Evolutionary conservation across 2,888 invertebrate species (phyloP).

Genomic region (Ceriagrion tenellum): DNA sequence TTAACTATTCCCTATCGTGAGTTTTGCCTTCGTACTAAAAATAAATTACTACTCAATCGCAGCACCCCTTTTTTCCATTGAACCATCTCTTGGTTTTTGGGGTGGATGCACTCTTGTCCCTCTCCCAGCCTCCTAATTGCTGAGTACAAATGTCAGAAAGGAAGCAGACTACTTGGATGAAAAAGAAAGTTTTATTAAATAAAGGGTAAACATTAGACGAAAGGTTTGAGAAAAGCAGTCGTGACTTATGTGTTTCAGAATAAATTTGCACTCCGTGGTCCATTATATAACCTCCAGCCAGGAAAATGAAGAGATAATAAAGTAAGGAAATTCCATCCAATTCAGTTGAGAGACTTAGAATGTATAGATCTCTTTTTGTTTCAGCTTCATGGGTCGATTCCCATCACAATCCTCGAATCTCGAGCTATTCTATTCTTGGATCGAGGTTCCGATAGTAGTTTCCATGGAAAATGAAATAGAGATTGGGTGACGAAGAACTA

Average conservation of each 20-base stretch:
- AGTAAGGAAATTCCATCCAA: no score
- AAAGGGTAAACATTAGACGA: neutral
- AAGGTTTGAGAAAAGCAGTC: neutral
- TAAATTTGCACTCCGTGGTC: neutral
- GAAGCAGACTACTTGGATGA: neutral
- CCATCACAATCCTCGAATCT: no score
- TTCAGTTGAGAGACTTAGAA: no score
- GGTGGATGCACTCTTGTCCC: neutral
- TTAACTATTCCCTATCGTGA: no score
- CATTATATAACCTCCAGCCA: neutral
- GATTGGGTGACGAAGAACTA: no score
- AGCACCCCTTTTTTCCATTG: neutral
- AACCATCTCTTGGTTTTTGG: neutral
- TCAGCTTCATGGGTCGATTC: no score
- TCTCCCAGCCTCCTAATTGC: neutral
- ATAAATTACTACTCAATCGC: neutral
- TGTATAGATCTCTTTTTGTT: no score
- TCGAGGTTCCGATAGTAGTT: no score
- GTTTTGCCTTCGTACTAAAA: neutral
- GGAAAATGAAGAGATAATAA: neutral
- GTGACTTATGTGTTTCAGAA: neutral
- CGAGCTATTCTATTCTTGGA: no score
- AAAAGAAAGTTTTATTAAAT: neutral
- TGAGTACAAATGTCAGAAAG: neutral
- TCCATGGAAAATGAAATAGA: no score